These are phyloP conservation scores for Oryzias woworae DNA, from an alignment of 2,113 vertebrate genomes.

Conservation along the genomic window DNA sequence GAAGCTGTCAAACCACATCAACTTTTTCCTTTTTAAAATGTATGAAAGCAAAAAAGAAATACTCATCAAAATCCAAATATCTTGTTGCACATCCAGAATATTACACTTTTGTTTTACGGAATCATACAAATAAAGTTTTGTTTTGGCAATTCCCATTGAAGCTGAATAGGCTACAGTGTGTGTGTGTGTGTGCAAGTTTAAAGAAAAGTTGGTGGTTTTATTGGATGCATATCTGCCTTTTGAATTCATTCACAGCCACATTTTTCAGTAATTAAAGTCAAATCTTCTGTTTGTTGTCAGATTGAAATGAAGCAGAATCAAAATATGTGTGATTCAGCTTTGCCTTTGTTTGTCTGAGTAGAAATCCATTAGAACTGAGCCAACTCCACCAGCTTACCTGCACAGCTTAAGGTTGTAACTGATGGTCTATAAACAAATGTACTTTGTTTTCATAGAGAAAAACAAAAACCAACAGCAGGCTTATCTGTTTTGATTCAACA, in stretches of 20 bases:
- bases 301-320: constrained; percentile 7
- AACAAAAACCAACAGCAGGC: neutral
- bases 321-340: constrained; percentile 1
- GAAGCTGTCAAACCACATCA: neutral
- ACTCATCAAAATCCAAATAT: neutral
- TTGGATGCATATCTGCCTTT: constrained; percentile 8
- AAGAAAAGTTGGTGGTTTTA: neutral
- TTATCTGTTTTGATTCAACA: constrained; percentile 1
- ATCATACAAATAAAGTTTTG: too few relatives aligned
- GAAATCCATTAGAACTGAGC: constrained; percentile 1
- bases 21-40: neutral
- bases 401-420: constrained; percentile 3
- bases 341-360: neutral
- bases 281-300: neutral
- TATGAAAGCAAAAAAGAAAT: neutral
- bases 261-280: neutral
- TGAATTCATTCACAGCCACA: neutral
- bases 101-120: too few relatives aligned
- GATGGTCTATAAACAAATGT: neutral
- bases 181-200: too few relatives aligned
- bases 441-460: neutral
- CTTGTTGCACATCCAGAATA: too few relatives aligned
- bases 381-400: neutral
- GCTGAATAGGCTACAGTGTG: too few relatives aligned
- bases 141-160: too few relatives aligned